Percentiles rank a stretch among this genome's conserved stretches.
These are phyloP conservation scores for Gasterosteus nipponicus DNA, from an alignment of 2,113 vertebrate species.

Conservation along the genomic window DNA sequence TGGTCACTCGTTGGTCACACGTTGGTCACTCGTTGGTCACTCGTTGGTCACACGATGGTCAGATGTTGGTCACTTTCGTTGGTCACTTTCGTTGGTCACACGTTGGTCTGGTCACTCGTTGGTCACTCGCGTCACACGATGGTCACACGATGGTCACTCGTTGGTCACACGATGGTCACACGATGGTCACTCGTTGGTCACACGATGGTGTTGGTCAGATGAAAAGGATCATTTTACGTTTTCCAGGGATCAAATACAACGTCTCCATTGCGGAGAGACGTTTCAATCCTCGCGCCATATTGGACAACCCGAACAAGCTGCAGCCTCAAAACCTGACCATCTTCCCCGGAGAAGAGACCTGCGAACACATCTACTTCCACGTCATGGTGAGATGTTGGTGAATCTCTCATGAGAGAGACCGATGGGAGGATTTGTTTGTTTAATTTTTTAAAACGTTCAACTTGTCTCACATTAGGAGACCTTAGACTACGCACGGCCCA, in stretches of 20 bases:
- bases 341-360: slow-evolving; percentile 78
- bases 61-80: too few species aligned
- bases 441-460: background rate
- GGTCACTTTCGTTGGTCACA: too few species aligned
- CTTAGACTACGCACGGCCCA: slow-evolving; percentile 92
- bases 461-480: slow-evolving; percentile 84
- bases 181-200: too few species aligned
- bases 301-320: slow-evolving; percentile 84
- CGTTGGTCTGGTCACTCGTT: too few species aligned
- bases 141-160: too few species aligned
- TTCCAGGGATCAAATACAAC: slow-evolving; percentile 82
- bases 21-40: too few species aligned
- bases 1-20: too few species aligned
- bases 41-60: too few species aligned
- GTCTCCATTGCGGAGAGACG: slow-evolving; percentile 90
- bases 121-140: too few species aligned
- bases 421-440: background rate
- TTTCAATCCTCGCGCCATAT: slow-evolving; percentile 88
- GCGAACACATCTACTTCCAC: slow-evolving; percentile 89
- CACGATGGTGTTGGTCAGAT: too few species aligned
- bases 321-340: slow-evolving; percentile 80
- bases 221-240: background rate
- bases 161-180: too few species aligned
- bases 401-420: too few species aligned
- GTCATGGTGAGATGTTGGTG: slow-evolving; percentile 87